Percentiles rank a stretch among this genome's conserved stretches.
These are phyloP conservation scores for Trichomalopsis sarcophagae DNA, from an alignment of 1,140 invertebrate species.

Conservation along the genomic window DNA sequence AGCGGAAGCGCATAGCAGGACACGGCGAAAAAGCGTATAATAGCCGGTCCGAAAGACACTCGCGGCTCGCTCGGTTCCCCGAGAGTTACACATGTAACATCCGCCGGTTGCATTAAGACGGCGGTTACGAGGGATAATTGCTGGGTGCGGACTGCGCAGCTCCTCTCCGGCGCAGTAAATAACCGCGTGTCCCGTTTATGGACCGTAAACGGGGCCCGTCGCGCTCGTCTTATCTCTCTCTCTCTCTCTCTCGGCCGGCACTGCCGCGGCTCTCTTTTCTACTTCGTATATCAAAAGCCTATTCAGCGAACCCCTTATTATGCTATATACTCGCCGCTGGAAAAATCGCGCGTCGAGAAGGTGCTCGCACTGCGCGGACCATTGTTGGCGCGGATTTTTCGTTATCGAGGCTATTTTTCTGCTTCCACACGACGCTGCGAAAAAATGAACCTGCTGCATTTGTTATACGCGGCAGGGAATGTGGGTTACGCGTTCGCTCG, in stretches of 20 bases:
- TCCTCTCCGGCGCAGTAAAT: conserved; percentile 57
- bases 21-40: not conserved
- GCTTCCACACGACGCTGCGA: not conserved
- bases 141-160: conserved; percentile 50
- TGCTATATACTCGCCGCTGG: not conserved
- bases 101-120: conserved; percentile 56
- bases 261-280: conserved; percentile 53
- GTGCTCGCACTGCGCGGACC: not conserved
- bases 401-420: not conserved
- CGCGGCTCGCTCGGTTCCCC: not conserved
- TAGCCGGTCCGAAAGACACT: not conserved
- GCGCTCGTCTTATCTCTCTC: conserved; percentile 2
- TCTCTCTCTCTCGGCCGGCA: not conserved
- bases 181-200: conserved; percentile 64
- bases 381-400: not conserved
- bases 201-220: conserved; percentile 62
- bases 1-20: too few species aligned
- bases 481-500: not conserved
- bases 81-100: conserved; percentile 38
- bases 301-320: conserved; percentile 44
- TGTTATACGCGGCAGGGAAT: not conserved
- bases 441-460: too few species aligned
- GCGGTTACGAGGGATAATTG: conserved; percentile 62
- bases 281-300: conserved; percentile 62
- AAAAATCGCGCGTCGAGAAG: not conserved